phyloP scores from a whole-genome alignment of 2,888 invertebrate species.

The Caenorhabditis virilis region DNA sequence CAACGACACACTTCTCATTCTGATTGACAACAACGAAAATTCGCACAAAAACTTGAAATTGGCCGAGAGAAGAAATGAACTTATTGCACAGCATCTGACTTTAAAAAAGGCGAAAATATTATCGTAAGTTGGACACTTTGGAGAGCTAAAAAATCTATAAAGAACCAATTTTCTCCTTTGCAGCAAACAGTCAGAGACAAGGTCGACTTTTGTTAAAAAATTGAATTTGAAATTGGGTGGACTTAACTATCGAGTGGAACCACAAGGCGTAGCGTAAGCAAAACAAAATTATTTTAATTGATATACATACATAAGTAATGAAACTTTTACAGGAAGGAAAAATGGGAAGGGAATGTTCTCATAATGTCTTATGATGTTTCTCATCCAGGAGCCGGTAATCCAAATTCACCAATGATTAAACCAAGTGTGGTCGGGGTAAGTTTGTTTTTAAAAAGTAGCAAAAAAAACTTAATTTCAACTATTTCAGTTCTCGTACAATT shows the following conservation, averaged over 20 bases:
- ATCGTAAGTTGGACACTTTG: too few species aligned
- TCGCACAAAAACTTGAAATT: slow-evolving; percentile 29
- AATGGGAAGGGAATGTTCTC: slow-evolving; percentile 11
- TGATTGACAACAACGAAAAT: too few species aligned
- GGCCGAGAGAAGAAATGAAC: slow-evolving; percentile 15
- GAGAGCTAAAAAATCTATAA: too few species aligned
- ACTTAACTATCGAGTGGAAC: slow-evolving; percentile 27
- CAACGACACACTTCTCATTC: too few species aligned
- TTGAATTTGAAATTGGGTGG: slow-evolving; percentile 37
- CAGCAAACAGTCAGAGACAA: slow-evolving; percentile 6
- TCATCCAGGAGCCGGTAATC: slow-evolving; percentile 20
- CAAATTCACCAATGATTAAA: slow-evolving; percentile 9
- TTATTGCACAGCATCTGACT: slow-evolving; percentile 29
- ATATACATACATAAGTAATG: not conserved
- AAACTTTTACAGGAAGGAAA: not conserved
- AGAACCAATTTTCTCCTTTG: not conserved
- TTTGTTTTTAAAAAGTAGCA: not conserved
- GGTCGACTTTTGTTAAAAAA: slow-evolving; percentile 24
- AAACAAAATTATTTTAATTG: too few species aligned
- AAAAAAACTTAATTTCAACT: not conserved
- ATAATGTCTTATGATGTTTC: slow-evolving; percentile 42
- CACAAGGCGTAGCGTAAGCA: slow-evolving; percentile 11
- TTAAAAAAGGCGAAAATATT: slow-evolving; percentile 11
- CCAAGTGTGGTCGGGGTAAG: slow-evolving; percentile 39
- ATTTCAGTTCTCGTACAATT: slow-evolving; percentile 45